Base-by-base conservation (phyloP, 64 coral and sea anemone species). In the Porites australiensis region DNA sequence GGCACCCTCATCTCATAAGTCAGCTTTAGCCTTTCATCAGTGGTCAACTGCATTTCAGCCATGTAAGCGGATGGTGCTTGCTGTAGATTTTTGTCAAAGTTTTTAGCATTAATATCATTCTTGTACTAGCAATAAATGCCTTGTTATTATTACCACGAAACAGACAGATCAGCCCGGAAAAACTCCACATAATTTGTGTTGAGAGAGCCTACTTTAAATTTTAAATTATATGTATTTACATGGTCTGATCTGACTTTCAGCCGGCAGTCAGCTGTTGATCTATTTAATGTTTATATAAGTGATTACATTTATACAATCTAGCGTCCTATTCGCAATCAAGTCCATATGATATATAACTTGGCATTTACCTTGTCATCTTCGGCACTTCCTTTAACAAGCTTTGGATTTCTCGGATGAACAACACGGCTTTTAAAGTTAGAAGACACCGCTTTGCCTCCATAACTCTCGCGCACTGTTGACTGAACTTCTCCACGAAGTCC, bases 31-130 rank as follows among this genome's bases (percentile, higher is more conserved):
- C 91, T 94, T 84, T 99, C 97, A 37, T 93, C 87, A 61, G 97
- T 99, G 15, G 91, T 99, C 12, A 99, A 75, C 62, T 98, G 94
- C 97, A 98, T 98, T 84, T 98, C 97, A 65, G 97, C 97, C 91
- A 98, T 95, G 43, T 91, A 99, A 58, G 97, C 97, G 72, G 97
- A 99, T 73, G 97, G 97, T 21, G 97, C 94, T 96, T 99, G 97
- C 97, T 98, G 79, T 3, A 81, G n/a, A 13, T 66, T 12, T 12
- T 13, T 18, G 16, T 49, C 15, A n/a, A 65, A 65, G 8, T 47
- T 2, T 14, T 23, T 27, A 18, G 4, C 3, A 27, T 61, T 57
- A 57, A 57, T 9, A 5, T 80, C 19, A 73, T 20, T 78, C 20
- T 10, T 47, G 53, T 64, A 75, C 21, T 16, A 27, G 44, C 54